Conservation (phyloP, 2,888 invertebrate genomes). For the Phorcus lineatus region DNA sequence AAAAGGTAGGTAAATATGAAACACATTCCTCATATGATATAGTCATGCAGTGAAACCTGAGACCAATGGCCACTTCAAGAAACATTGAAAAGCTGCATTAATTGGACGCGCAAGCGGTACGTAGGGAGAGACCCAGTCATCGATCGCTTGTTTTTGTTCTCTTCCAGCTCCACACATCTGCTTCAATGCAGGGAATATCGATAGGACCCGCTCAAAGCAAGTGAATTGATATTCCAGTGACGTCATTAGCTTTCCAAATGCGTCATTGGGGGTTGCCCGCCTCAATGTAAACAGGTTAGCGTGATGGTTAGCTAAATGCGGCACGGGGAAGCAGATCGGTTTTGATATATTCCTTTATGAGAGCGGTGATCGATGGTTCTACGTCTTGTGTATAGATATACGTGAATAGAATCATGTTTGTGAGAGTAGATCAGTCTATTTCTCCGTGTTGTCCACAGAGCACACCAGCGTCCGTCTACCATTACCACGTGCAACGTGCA, state of each 20-base stretch:
- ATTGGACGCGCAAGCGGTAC: constrained; percentile 27
- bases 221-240: not conserved
- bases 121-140: not conserved
- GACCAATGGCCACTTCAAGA: not conserved
- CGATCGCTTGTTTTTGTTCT: not conserved
- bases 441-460: too few relatives aligned
- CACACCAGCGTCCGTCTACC: too few relatives aligned
- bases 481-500: too few relatives aligned
- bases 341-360: not conserved
- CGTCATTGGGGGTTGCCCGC: not conserved
- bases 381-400: too few relatives aligned
- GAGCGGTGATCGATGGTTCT: too few relatives aligned
- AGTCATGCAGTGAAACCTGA: not conserved
- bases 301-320: not conserved
- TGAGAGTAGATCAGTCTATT: too few relatives aligned
- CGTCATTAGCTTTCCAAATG: not conserved
- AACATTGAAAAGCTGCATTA: constrained; percentile 21
- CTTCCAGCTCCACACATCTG: not conserved
- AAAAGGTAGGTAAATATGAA: too few relatives aligned
- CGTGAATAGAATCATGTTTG: too few relatives aligned
- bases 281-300: not conserved
- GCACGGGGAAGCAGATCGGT: not conserved
- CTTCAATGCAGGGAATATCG: not conserved
- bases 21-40: too few relatives aligned
- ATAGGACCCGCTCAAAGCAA: not conserved